A percentile compares a stretch with the other conserved stretches of the same genome.
Conservation (phyloP, 2,113 vertebrate genomes). For the Leucoraja erinaceus region DNA sequence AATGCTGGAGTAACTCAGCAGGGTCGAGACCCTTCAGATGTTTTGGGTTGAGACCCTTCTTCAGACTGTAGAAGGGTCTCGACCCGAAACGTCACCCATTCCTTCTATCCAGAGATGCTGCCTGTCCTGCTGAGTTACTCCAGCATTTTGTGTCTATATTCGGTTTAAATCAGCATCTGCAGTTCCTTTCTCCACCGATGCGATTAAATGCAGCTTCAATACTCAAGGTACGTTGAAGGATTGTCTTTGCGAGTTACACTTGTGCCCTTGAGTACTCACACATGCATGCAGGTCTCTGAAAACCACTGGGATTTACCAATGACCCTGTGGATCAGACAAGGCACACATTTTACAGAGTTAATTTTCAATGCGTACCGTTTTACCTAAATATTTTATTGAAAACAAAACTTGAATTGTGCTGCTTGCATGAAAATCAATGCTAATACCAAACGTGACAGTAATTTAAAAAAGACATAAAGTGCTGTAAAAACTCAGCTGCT, state of each 20-base stretch:
- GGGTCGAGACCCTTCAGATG: no score
- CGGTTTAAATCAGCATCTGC: no score
- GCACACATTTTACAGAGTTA: background rate
- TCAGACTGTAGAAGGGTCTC: no score
- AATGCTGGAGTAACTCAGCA: no score
- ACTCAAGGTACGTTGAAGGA: background rate
- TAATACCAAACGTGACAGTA: background rate
- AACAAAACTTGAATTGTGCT: background rate
- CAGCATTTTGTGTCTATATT: no score
- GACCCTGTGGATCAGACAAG: background rate
- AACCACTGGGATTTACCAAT: background rate
- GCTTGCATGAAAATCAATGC: background rate
- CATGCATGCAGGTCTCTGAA: background rate
- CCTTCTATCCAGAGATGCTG: no score
- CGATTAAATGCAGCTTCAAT: background rate
- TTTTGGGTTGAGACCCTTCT: no score
- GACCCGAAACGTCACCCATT: no score
- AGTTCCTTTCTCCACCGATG: no score
- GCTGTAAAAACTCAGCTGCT: no score
- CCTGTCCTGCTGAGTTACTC: no score
- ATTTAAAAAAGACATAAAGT: background rate
- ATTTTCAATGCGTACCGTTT: background rate
- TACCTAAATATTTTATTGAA: background rate
- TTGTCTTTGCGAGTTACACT: background rate
- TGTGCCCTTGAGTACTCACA: background rate